These are phyloP conservation scores for Pterocles burchelli DNA, from an alignment of 2,113 vertebrate species.

Conservation along the genomic window DNA sequence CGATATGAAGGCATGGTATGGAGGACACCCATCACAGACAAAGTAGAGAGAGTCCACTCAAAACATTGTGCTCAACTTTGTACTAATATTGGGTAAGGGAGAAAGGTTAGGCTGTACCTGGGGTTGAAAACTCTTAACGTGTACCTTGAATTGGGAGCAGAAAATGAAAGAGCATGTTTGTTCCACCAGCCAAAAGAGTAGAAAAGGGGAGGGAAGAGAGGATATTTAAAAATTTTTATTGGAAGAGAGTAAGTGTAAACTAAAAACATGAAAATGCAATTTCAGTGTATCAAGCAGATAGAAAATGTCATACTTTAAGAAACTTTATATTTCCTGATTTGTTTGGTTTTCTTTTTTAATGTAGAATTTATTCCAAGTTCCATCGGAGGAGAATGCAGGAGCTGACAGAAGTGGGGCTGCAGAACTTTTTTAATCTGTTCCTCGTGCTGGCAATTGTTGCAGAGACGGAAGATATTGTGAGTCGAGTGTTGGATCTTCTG, in stretches of 20 bases:
- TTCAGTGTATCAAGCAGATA: neutral
- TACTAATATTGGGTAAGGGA: neutral
- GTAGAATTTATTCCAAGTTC: conserved; percentile 96
- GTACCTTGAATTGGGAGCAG: neutral
- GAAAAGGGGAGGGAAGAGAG: neutral
- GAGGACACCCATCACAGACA: neutral
- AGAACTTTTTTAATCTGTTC: conserved; percentile 92
- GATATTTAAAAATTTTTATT: neutral
- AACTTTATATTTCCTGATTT: neutral
- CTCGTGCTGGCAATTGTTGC: conserved; percentile 83
- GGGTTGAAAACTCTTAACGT: fast-evolving
- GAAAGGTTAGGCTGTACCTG: neutral
- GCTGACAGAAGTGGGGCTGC: conserved; percentile 88
- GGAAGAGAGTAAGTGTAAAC: neutral
- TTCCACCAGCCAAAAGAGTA: neutral
- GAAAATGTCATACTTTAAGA: neutral
- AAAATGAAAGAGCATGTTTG: neutral
- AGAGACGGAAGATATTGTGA: conserved; percentile 88
- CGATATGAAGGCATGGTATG: neutral
- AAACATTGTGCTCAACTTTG: neutral
- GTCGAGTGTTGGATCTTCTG: conserved; percentile 85
- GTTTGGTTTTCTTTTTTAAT: neutral
- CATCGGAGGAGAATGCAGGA: conserved; percentile 93
- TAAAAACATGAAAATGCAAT: neutral
- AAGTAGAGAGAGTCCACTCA: neutral